Conservation (phyloP, 2,888 invertebrate genomes). For the Drosophila falleni region DNA sequence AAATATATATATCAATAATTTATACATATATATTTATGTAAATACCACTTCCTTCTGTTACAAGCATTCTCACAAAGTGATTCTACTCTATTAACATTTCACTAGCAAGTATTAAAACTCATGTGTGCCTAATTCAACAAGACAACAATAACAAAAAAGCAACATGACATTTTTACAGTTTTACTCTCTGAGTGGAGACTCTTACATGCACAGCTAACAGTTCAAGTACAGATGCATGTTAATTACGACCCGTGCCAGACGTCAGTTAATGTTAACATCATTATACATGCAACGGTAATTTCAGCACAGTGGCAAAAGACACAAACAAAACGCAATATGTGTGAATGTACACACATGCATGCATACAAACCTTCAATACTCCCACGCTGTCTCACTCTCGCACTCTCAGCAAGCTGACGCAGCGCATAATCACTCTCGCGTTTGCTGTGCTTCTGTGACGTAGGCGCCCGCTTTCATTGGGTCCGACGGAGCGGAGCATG, state of each 20-base stretch:
- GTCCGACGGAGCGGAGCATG: conserved; percentile 18
- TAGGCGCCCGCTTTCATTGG: conserved; percentile 58
- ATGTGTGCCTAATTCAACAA: neutral
- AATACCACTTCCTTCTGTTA: neutral
- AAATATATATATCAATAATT: neutral
- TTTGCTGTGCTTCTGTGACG: conserved; percentile 57
- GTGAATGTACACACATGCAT: conserved; percentile 9
- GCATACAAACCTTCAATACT: conserved; percentile 29
- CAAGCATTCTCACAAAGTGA: neutral
- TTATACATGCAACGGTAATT: conserved; percentile 57
- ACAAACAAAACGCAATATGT: conserved; percentile 21
- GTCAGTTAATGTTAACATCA: conserved; percentile 61
- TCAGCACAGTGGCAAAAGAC: conserved; percentile 35
- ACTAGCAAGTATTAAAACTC: neutral
- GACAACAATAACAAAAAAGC: neutral
- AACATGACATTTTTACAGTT: conserved; percentile 7
- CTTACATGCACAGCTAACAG: conserved; percentile 33
- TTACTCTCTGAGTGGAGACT: neutral
- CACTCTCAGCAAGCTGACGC: conserved; percentile 21
- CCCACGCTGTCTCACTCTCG: conserved; percentile 56
- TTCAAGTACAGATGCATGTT: conserved; percentile 41
- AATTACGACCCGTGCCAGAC: conserved; percentile 59
- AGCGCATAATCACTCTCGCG: conserved; percentile 20
- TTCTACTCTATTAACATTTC: neutral
- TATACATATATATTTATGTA: neutral